phyloP scores from a whole-genome alignment of 2,888 invertebrate species.

The Metacarcinus magister region DNA sequence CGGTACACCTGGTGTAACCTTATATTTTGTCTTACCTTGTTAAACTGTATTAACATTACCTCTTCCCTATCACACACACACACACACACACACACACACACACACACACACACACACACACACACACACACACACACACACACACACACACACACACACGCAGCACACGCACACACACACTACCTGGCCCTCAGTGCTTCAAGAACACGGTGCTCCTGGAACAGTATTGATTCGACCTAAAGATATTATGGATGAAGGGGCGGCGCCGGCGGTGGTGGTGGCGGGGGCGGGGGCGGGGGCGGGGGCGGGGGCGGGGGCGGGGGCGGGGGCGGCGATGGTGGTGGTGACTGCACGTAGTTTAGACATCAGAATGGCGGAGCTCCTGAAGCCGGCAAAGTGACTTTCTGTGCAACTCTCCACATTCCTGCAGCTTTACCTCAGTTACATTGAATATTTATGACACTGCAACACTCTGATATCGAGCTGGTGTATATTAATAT shows the following conservation, averaged over 20 bases:
- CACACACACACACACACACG: slow-evolving; percentile 35
- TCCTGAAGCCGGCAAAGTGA: neutral
- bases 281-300: neutral
- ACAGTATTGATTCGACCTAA: slow-evolving; percentile 59
- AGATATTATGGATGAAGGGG: slow-evolving; percentile 52
- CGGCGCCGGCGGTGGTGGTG: neutral
- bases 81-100: neutral
- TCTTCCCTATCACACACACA: neutral
- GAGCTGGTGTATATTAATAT: neutral
- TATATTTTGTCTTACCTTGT: neutral
- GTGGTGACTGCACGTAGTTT: neutral
- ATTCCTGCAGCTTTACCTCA: neutral
- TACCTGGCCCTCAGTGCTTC: neutral
- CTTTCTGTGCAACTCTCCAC: neutral
- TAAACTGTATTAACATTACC: neutral
- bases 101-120: slow-evolving; percentile 27
- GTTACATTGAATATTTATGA: neutral
- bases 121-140: slow-evolving; percentile 39
- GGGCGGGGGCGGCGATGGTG: neutral
- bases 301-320: neutral
- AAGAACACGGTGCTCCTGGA: neutral
- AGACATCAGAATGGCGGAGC: neutral
- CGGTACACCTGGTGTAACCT: neutral
- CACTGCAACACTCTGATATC: neutral
- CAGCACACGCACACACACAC: slow-evolving; percentile 18